Evolutionary conservation across 2,797 vertebrate genomes (phyloP), one percentile per base, ranked within the genome.

Genomic region (Squalus acanthias): DNA sequence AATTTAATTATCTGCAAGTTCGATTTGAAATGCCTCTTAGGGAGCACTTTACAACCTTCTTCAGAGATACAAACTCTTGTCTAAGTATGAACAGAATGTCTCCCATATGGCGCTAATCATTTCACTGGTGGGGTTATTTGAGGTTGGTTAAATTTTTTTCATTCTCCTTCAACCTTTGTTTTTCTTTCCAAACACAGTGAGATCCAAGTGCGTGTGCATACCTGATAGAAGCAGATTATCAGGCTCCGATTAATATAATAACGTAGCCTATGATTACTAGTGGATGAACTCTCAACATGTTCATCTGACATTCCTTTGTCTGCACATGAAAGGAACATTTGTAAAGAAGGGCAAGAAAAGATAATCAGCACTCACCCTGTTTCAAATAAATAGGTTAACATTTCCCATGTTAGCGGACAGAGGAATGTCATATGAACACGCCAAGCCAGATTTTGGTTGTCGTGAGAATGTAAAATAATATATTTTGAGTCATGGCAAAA

Each of bases 21-120:
- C 39, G 65, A 46, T 93, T 93, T 93, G 91, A 93, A 93, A 93
- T 69, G 91, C n/a, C 65, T n/a, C 63, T 39, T 20, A 24, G n/a
- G 46, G 65, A 69, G n/a, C n/a, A 67, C 91, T 65, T 92, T 92
- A 39, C 89, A 92, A 92, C 89, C 89, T 92, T 65, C 60, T 92
- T 67, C 60, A 8, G 53, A 65, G 60, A 65, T 92, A 9, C 89
- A 67, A 67, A 33, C 26, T 1, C 29, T 91, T 92, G 60, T 92
- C 89, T 20, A 85, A 85, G 82, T 85, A 85, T 85, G 82, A 85
- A 46, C 91, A 69, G 91, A 67, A 93, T 69, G 46, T 69, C 65
- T 69, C 63, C n/a, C 91, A 69, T 46, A 69, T 93, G 91, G 65
- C 9, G 91, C n/a, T 93, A 69, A 67, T 93, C 63, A 69, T n/a